Evolutionary conservation across 2,113 vertebrate species (phyloP).

Genomic region (Cranoglanis bouderius): DNA sequence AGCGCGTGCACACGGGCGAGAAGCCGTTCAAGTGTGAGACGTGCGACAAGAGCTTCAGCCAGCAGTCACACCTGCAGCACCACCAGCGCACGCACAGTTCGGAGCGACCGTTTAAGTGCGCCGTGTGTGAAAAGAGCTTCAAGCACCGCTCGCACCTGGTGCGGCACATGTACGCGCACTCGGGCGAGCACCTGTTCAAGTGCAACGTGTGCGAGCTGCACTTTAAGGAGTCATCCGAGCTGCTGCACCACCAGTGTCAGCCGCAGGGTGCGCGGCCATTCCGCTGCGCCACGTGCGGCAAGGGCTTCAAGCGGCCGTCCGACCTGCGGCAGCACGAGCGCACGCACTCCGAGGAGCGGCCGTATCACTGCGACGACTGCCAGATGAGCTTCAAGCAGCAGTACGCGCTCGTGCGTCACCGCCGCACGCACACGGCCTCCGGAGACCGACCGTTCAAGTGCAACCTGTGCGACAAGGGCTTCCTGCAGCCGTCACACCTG

Average conservation of each 20-base stretch:
- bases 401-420: conserved; percentile 89
- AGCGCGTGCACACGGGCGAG: conserved; percentile 95
- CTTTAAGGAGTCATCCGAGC: conserved; percentile 94
- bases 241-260: conserved; percentile 94
- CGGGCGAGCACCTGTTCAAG: conserved; percentile 93
- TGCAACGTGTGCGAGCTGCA: conserved; percentile 93
- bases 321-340: conserved; percentile 95
- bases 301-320: conserved; percentile 92
- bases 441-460: conserved; percentile 86
- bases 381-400: conserved; percentile 99
- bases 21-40: conserved; percentile 96
- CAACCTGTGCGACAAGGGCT: conserved; percentile 94
- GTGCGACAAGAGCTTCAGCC: conserved; percentile 97
- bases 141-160: conserved; percentile 98
- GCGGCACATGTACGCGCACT: conserved; percentile 97
- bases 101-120: conserved; percentile 93
- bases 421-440: conserved; percentile 88
- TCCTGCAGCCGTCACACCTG: conserved; percentile 92
- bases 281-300: conserved; percentile 89
- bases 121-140: conserved; percentile 96
- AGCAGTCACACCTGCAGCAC: conserved; percentile 94
- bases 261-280: conserved; percentile 92
- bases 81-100: conserved; percentile 97
- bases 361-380: conserved; percentile 96
- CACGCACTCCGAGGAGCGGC: conserved; percentile 94